Conservation (phyloP, 2,113 vertebrate species). For the Dipodomys ordii region DNA sequence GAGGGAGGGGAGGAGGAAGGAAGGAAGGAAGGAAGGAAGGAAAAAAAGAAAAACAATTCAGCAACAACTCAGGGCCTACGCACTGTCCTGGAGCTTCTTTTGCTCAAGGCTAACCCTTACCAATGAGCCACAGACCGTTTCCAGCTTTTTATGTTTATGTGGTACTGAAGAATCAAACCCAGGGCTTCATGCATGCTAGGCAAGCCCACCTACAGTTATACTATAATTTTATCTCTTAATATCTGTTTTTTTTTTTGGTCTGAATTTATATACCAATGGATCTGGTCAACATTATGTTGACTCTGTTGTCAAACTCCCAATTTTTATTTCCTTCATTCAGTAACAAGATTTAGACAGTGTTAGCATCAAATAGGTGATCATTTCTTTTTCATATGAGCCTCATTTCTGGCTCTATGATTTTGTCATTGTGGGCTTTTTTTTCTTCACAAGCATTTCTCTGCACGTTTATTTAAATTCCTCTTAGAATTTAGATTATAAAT, state of each 20-base stretch:
- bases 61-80: too few relatives aligned
- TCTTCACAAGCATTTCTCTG: background rate
- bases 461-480: slow-evolving; percentile 43
- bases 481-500: slow-evolving; percentile 9
- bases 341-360: slow-evolving; percentile 30
- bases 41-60: too few relatives aligned
- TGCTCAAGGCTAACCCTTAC: too few relatives aligned
- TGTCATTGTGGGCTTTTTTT: background rate
- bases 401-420: slow-evolving; percentile 37
- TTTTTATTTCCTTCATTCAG: slow-evolving; percentile 35
- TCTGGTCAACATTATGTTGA: slow-evolving; percentile 44
- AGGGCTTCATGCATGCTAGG: too few relatives aligned
- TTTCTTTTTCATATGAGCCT: background rate
- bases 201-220: background rate
- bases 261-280: slow-evolving; percentile 14
- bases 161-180: too few relatives aligned
- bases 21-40: too few relatives aligned
- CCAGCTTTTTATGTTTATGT: too few relatives aligned
- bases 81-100: too few relatives aligned
- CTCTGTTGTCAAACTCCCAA: background rate
- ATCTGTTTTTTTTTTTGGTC: background rate
- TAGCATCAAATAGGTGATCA: background rate
- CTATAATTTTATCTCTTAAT: background rate
- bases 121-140: too few relatives aligned
- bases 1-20: too few relatives aligned